Base-by-base conservation (phyloP, 2,888 invertebrate species). In the Folsomia manolachei region DNA sequence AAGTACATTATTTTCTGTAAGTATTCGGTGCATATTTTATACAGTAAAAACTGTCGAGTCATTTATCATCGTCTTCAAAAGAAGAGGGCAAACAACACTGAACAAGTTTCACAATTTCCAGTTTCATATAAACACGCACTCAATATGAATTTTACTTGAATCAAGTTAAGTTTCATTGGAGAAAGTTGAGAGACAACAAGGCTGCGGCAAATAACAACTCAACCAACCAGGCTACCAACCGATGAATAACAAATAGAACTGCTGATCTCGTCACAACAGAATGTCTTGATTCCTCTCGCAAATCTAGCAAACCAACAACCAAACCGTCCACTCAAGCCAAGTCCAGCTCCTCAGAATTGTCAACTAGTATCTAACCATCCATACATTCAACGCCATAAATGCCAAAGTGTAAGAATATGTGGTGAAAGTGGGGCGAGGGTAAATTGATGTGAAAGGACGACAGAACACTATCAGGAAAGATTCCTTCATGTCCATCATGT, bases 61-160 rank as follows among this genome's bases (percentile, higher is more conserved):
- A 75, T 75, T 73, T 73, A 73, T 75, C 75, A 73, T 71, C 70
- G 73, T 75, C 75, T 73, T 56, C 21, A 56, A 19, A 56, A n/a
- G n/a, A 14, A 39, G 39, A 39, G 39, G 39, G 39, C 4, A 39
- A 39, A 39, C 7, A 39, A 14, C 7, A 23, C 63, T 24, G 69
- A 71, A 75, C 71, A 71, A 71, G 69, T 69, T 73, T 71, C 63
- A 70, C 71, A 27, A 39, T 27, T 52, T 66, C 27, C 51, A 52
- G 65, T 66, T 39, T 52, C 65, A 56, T 64, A 66, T 63, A 52
- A 66, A 66, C 39, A 66, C 39, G 39, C 51, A 66, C 24, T 27
- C 39, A 66, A 64, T 71, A 74, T 69, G 68, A 63, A 73, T 69
- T 73, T n/a, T 68, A 19, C 62, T 71, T 65, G 69, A 74, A 71